Conservation (phyloP, 1,140 invertebrate species). For the Coenobita brevimanus region DNA sequence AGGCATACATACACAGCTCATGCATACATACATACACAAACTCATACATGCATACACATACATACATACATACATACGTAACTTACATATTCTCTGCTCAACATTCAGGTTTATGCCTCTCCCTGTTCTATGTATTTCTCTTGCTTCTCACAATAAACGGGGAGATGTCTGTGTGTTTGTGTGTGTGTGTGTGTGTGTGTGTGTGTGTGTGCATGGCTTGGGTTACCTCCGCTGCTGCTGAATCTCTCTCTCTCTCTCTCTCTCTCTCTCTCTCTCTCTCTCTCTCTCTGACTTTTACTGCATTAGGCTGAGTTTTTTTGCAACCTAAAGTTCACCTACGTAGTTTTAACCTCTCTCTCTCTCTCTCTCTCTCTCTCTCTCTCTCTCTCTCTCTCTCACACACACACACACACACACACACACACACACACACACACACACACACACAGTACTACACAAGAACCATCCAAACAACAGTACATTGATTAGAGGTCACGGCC, state of each 20-base stretch:
- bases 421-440: background rate
- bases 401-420: background rate
- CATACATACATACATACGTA: constrained; percentile 6
- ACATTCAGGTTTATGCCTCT: no score
- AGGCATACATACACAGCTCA: no score
- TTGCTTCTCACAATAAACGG: no score
- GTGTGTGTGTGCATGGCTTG: no score
- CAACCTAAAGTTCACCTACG: background rate
- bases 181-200: no score
- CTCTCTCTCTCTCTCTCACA: background rate
- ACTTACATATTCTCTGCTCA: no score
- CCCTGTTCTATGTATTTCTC: no score
- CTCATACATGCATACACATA: constrained; percentile 5
- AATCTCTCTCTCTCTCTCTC: background rate
- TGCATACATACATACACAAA: constrained; percentile 2
- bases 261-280: background rate
- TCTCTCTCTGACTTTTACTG: background rate
- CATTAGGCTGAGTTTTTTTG: background rate
- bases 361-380: background rate
- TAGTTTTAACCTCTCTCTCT: background rate
- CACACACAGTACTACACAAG: background rate
- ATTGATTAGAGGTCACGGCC: background rate
- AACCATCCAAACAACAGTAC: background rate
- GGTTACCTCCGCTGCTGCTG: background rate
- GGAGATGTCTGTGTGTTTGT: no score